phyloP scores from a whole-genome alignment of 2,888 invertebrate genomes.

The Erebia palarica region DNA sequence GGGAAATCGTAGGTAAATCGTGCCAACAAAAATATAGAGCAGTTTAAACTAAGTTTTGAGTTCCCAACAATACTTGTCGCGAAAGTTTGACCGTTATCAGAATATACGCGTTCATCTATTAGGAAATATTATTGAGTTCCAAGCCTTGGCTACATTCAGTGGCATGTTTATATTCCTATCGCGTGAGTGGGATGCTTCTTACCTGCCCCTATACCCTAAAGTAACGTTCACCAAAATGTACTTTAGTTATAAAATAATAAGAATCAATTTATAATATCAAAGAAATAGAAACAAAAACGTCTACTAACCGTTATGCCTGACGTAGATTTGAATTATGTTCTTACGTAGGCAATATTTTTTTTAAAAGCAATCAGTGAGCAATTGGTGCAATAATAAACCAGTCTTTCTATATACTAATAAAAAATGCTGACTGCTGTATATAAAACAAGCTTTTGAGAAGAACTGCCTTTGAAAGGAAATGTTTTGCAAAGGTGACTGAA shows the following conservation, averaged over 20 bases:
- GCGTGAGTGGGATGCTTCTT: slow-evolving; percentile 50
- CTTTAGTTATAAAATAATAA: slow-evolving; percentile 51
- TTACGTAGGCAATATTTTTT: slow-evolving; percentile 51
- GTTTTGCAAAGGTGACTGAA: neutral
- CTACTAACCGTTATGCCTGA: slow-evolving; percentile 63
- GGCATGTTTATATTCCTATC: slow-evolving; percentile 55
- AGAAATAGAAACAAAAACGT: slow-evolving; percentile 51
- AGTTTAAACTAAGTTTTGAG: slow-evolving; percentile 36
- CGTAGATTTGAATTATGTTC: slow-evolving; percentile 64
- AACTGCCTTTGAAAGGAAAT: neutral
- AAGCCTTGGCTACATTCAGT: slow-evolving; percentile 48
- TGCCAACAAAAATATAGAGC: slow-evolving; percentile 34
- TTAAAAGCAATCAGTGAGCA: slow-evolving; percentile 53
- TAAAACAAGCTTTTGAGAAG: neutral
- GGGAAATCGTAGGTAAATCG: slow-evolving; percentile 19
- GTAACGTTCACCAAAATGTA: slow-evolving; percentile 48
- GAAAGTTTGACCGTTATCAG: slow-evolving; percentile 75
- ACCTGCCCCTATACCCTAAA: slow-evolving; percentile 41
- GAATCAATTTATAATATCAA: slow-evolving; percentile 49
- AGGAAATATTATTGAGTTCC: slow-evolving; percentile 65
- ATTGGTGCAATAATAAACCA: slow-evolving; percentile 32
- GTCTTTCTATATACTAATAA: neutral
- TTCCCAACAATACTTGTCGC: slow-evolving; percentile 53
- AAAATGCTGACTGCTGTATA: neutral
- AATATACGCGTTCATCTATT: slow-evolving; percentile 76